Conservation (phyloP, 2,797 vertebrate species). For the Microcaecilia unicolor region DNA sequence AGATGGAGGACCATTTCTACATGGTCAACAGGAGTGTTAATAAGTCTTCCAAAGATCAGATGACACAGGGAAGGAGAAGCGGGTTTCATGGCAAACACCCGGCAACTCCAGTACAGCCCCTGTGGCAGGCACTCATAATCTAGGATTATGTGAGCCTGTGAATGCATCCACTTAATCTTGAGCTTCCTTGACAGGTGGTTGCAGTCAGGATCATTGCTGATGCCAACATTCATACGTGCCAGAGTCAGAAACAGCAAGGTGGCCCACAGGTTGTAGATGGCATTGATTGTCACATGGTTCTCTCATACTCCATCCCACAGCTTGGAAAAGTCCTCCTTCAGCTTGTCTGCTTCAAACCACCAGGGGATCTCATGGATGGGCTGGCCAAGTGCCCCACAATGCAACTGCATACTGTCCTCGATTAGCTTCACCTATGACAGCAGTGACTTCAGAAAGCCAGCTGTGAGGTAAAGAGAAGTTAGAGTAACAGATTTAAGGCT, state of each 20-base stretch:
- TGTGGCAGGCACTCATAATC: slow-evolving; percentile 77
- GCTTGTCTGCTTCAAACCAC: slow-evolving; percentile 78
- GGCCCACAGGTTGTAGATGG: slow-evolving; percentile 76
- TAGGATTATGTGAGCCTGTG: slow-evolving; percentile 87
- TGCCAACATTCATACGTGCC: slow-evolving; percentile 89
- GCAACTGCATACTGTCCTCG: slow-evolving; percentile 63
- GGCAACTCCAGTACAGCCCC: slow-evolving; percentile 17
- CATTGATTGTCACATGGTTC: slow-evolving; percentile 72
- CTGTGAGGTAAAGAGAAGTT: slow-evolving; percentile 51
- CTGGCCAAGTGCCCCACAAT: slow-evolving; percentile 82
- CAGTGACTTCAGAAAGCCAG: slow-evolving; percentile 80
- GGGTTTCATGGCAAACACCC: slow-evolving; percentile 21
- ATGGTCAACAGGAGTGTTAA: slow-evolving; percentile 18
- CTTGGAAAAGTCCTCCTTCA: slow-evolving; percentile 65
- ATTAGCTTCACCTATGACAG: slow-evolving; percentile 71
- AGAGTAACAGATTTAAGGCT: too few species aligned
- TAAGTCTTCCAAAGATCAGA: slow-evolving; percentile 22
- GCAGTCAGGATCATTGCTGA: slow-evolving; percentile 89
- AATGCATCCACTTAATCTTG: slow-evolving; percentile 93
- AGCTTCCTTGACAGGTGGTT: slow-evolving; percentile 85
- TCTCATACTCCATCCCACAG: slow-evolving; percentile 80
- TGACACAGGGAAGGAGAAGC: slow-evolving; percentile 21
- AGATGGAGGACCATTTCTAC: slow-evolving; percentile 3
- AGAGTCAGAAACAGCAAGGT: slow-evolving; percentile 67
- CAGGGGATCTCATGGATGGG: slow-evolving; percentile 92